A percentile compares a stretch with the other conserved stretches of the same genome.
These are phyloP conservation scores for Beris morrisii DNA, from an alignment of 2,888 invertebrate genomes.

Conservation along the genomic window DNA sequence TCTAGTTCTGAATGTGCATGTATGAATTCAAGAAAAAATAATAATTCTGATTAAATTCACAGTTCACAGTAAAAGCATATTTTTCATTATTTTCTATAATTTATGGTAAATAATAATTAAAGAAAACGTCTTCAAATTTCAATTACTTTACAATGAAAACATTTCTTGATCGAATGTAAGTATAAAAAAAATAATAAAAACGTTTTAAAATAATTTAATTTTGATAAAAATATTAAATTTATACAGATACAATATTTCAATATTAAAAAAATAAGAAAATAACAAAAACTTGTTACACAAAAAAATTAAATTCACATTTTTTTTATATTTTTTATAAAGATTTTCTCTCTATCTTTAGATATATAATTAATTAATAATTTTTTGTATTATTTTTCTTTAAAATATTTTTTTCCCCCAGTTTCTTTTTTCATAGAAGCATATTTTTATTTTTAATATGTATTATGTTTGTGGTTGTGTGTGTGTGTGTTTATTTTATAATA, in stretches of 20 bases:
- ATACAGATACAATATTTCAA: background rate
- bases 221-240: background rate
- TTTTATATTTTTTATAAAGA: constrained; percentile 1
- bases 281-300: background rate
- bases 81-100: too few species aligned
- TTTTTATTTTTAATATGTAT: background rate
- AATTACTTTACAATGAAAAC: too few species aligned
- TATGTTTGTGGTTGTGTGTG: background rate
- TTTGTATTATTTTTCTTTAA: constrained; percentile 4
- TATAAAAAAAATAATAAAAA: too few species aligned
- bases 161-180: too few species aligned
- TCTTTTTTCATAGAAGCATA: constrained; percentile 20
- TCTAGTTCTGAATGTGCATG: too few species aligned
- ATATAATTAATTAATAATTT: background rate
- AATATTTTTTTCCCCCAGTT: constrained; percentile 9
- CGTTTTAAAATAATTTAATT: too few species aligned
- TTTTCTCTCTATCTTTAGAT: background rate
- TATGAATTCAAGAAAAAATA: too few species aligned
- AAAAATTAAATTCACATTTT: background rate
- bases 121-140: too few species aligned
- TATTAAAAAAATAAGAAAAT: background rate
- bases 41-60: too few species aligned
- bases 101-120: too few species aligned
- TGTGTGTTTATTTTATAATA: constrained; percentile 4
- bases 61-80: too few species aligned